Conservation (phyloP, 2,113 vertebrate genomes). For the Hydrolagus affinis region DNA sequence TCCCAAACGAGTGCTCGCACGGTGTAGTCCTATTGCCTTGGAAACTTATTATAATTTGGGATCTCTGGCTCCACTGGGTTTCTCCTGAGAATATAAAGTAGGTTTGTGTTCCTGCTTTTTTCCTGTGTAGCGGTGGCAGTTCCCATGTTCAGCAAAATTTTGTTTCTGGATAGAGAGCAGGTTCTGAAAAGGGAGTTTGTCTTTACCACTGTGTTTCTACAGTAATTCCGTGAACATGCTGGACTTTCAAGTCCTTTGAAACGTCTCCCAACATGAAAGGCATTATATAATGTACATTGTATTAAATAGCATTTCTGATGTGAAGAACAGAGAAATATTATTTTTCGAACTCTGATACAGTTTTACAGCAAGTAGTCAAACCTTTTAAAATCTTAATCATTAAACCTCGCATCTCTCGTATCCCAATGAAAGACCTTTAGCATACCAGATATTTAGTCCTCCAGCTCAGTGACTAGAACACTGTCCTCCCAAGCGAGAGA, state of each 20-base stretch:
- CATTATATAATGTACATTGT: no score
- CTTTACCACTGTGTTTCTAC: conserved; percentile 24
- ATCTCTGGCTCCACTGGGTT: conserved; percentile 45
- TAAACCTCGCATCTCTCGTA: no score
- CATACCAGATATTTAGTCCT: no score
- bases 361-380: neutral
- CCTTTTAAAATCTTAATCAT: no score
- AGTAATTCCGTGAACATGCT: neutral
- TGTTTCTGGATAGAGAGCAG: conserved; percentile 37
- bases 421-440: no score
- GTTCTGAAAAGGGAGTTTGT: conserved; percentile 31
- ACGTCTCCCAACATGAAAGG: no score
- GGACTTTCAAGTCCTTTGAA: neutral
- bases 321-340: neutral
- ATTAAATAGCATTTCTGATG: neutral
- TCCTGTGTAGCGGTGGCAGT: conserved; percentile 27
- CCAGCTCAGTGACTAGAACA: no score
- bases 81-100: conserved; percentile 38
- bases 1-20: conserved; percentile 48
- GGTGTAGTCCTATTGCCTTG: conserved; percentile 55
- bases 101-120: conserved; percentile 31
- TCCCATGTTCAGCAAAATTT: conserved; percentile 41
- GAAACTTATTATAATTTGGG: conserved; percentile 54
- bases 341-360: neutral
- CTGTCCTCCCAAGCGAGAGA: no score